Percentiles rank a stretch among this genome's conserved stretches.
These are phyloP conservation scores for Hippoglossus hippoglossus DNA, from an alignment of 2,797 vertebrate genomes.

Conservation along the genomic window DNA sequence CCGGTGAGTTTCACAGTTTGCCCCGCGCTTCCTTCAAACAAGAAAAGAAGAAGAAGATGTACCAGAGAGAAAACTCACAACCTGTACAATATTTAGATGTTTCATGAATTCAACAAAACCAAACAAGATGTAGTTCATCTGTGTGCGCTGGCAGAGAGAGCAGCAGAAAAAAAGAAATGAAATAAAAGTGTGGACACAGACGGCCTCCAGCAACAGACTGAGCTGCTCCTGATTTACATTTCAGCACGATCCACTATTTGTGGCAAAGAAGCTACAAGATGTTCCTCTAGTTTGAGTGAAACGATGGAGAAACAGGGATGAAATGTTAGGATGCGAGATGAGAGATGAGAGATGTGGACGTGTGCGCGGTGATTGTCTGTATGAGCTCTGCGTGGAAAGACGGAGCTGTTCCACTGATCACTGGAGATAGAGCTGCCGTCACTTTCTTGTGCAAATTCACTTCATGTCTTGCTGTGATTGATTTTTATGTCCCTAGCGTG, in stretches of 20 bases:
- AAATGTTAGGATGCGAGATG: not conserved
- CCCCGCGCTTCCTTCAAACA: constrained; percentile 6
- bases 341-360: not conserved
- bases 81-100: constrained; percentile 27
- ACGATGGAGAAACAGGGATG: not conserved
- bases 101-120: constrained; percentile 36
- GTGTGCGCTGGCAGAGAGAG: constrained; percentile 29
- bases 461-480: not conserved
- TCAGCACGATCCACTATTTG: not conserved
- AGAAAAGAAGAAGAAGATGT: not conserved
- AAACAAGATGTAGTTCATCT: constrained; percentile 28
- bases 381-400: not conserved
- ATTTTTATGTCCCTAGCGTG: not conserved
- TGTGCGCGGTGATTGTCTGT: not conserved
- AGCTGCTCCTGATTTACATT: constrained; percentile 60
- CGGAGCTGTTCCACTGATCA: not conserved
- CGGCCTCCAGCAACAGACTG: constrained; percentile 51
- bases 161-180: not conserved
- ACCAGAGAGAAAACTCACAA: not conserved
- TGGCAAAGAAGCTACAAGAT: not conserved
- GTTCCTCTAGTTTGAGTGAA: constrained; percentile 11
- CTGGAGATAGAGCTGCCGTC: constrained; percentile 1
- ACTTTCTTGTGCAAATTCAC: not conserved
- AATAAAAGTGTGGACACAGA: constrained; percentile 37
- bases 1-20: constrained; percentile 7